These are phyloP conservation scores for Scrobipalpa costella DNA, from an alignment of 2,888 invertebrate species.

Conservation along the genomic window DNA sequence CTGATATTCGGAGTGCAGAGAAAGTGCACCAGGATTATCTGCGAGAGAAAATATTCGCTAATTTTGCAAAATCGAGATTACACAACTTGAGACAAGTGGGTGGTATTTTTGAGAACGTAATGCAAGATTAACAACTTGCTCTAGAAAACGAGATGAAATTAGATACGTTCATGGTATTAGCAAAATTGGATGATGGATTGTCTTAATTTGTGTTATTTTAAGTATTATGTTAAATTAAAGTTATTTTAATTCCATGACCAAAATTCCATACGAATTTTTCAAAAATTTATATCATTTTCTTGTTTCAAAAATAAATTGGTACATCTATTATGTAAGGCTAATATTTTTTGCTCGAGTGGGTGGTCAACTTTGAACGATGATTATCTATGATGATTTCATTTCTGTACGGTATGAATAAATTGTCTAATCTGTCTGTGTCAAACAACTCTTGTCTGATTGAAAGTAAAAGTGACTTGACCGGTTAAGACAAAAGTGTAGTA, in stretches of 20 bases:
- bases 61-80: slow-evolving; percentile 42
- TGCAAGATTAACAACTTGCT: slow-evolving; percentile 8
- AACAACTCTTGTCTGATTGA: slow-evolving; percentile 31
- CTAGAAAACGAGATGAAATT: neutral
- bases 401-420: slow-evolving; percentile 11
- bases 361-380: neutral
- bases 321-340: neutral
- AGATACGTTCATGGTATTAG: neutral
- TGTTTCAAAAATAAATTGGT: neutral
- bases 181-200: neutral
- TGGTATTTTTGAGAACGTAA: slow-evolving; percentile 21
- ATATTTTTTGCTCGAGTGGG: slow-evolving; percentile 9
- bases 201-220: neutral
- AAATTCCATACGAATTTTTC: neutral
- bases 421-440: slow-evolving; percentile 28
- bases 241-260: too few species aligned
- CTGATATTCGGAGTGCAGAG: slow-evolving; percentile 56
- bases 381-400: slow-evolving; percentile 5
- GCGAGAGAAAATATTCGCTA: slow-evolving; percentile 52
- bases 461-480: slow-evolving; percentile 50
- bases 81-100: slow-evolving; percentile 26
- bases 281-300: neutral
- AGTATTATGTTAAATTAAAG: too few species aligned
- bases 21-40: slow-evolving; percentile 59
- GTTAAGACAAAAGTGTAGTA: slow-evolving; percentile 35